Conservation (phyloP, 2,113 vertebrate genomes). For the Motacilla tschutschensis region DNA sequence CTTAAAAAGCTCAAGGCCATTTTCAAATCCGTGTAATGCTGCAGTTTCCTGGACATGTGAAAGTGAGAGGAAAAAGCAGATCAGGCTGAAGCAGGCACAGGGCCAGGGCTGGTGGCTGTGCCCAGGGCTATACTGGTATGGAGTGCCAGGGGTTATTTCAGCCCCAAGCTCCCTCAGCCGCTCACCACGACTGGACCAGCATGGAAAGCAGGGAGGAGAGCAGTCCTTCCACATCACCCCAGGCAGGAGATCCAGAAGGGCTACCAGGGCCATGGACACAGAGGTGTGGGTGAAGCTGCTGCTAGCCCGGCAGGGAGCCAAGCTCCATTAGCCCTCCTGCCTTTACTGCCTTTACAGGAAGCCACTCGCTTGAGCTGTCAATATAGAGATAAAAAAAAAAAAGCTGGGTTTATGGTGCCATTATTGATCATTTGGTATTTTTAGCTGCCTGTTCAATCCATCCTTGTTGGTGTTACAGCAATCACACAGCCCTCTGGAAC, state of each 20-base stretch:
- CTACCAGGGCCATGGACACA: background rate
- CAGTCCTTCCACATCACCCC: background rate
- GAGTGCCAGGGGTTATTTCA: background rate
- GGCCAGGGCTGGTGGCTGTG: background rate
- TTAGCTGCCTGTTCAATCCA: conserved; percentile 56
- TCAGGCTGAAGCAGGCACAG: background rate
- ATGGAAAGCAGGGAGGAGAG: background rate
- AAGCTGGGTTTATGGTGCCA: background rate
- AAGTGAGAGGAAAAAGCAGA: conserved; percentile 50
- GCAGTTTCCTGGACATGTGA: conserved; percentile 11
- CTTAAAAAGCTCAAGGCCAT: conserved; percentile 40
- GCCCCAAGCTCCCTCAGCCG: background rate
- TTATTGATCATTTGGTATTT: conserved; percentile 60
- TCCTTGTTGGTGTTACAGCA: background rate
- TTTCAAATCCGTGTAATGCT: conserved; percentile 36
- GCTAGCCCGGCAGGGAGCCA: background rate
- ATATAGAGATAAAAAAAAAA: conserved; percentile 28
- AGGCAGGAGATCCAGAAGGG: background rate
- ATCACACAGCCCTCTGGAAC: background rate
- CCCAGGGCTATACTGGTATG: rapidly evolving
- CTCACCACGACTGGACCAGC: background rate
- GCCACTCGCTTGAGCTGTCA: conserved; percentile 5
- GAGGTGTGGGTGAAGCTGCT: rapidly evolving
- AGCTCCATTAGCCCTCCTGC: conserved; percentile 12
- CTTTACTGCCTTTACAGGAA: conserved; percentile 26